phyloP scores from a whole-genome alignment of 2,888 invertebrate species.

The Eristalis intricaria region DNA sequence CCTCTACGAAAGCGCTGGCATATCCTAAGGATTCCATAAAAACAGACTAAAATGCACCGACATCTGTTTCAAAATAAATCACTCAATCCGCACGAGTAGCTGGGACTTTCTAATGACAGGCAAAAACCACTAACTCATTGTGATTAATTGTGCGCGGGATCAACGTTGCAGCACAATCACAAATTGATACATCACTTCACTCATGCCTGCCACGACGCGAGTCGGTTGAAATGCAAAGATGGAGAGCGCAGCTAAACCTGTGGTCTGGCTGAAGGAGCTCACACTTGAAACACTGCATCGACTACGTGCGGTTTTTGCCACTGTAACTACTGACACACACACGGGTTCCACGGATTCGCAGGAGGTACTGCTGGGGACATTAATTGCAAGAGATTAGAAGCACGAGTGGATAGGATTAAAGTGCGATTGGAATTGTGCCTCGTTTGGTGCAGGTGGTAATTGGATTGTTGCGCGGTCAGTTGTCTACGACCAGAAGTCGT shows the following conservation, averaged over 20 bases:
- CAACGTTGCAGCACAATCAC: background rate
- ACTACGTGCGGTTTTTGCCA: background rate
- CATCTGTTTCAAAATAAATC: background rate
- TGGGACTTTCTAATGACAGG: background rate
- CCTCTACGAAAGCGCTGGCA: no score
- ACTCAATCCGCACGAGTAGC: background rate
- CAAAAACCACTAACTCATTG: background rate
- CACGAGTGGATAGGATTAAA: slow-evolving; percentile 24
- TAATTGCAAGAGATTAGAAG: slow-evolving; percentile 56
- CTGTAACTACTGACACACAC: background rate
- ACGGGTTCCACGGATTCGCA: background rate
- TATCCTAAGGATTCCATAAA: no score
- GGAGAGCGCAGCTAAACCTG: background rate
- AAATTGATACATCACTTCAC: background rate
- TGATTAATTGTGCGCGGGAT: background rate
- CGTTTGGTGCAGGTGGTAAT: slow-evolving; percentile 34
- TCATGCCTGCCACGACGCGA: background rate
- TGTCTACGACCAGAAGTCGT: background rate
- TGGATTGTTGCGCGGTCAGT: slow-evolving; percentile 6
- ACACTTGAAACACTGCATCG: slow-evolving; percentile 46
- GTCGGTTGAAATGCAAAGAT: background rate
- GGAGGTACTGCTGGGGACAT: slow-evolving; percentile 7
- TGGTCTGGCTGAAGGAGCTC: background rate
- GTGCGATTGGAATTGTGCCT: slow-evolving; percentile 23
- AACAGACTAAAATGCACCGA: background rate